These are phyloP conservation scores for Ectemnius continuus DNA, from an alignment of 2,888 invertebrate species.

Conservation along the genomic window DNA sequence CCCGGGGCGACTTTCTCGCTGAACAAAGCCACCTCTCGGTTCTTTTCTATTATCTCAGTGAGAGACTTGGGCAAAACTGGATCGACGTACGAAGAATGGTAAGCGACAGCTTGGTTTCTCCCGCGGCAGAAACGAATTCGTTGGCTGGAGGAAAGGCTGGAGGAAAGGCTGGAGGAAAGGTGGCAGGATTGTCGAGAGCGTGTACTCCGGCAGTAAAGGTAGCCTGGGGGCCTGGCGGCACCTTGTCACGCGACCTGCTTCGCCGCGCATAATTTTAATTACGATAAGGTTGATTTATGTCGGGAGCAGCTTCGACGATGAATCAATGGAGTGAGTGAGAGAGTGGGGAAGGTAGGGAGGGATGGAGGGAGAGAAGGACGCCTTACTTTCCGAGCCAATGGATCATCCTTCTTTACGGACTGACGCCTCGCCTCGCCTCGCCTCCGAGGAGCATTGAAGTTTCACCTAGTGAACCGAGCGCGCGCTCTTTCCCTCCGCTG, in stretches of 20 bases:
- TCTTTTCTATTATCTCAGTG: neutral
- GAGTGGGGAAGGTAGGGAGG: no score
- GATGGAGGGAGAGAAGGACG: no score
- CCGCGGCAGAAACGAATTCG: no score
- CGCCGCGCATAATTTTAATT: constrained; percentile 35
- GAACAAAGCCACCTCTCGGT: no score
- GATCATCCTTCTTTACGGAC: no score
- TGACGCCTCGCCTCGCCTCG: constrained; percentile 2
- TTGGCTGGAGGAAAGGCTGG: no score
- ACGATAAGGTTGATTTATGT: constrained; percentile 44
- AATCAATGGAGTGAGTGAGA: constrained; percentile 14
- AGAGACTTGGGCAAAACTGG: constrained; percentile 13
- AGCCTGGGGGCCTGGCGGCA: neutral
- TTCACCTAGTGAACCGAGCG: constrained; percentile 2
- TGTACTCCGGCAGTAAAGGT: constrained; percentile 16
- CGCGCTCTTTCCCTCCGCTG: no score
- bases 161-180: no score
- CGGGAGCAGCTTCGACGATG: constrained; percentile 9
- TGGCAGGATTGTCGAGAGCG: neutral
- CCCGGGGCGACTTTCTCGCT: no score
- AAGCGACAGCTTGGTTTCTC: no score
- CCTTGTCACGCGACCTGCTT: constrained; percentile 34
- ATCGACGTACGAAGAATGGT: constrained; percentile 3
- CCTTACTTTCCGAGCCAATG: no score
- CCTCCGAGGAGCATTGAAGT: neutral